Base-by-base conservation (phyloP, 1,140 invertebrate species). In the Drosophila ercepeae region DNA sequence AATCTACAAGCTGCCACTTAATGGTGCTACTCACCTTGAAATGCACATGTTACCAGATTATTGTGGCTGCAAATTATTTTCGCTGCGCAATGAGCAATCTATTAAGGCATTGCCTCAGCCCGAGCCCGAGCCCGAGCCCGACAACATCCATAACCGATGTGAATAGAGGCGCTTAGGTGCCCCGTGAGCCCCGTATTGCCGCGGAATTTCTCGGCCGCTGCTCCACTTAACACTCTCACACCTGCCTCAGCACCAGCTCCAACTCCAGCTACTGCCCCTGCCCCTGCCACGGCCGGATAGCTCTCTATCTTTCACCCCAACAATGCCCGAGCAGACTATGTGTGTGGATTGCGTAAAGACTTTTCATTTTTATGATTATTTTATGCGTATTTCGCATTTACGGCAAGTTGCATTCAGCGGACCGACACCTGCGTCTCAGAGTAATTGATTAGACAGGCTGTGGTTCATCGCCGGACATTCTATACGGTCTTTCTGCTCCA, bases 201-300 rank as follows among this genome's bases (percentile, higher is more conserved):
- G 39, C 36, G 46, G 53, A 78, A 68, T 42, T 49, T 32, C 19
- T 27, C 48, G 1, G 51, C 25, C n/a, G 29, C 29, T 86, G 82
- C 76, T 86, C 82, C 55, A 86, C 72, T 84, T 86, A 81, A 86
- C 76, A 76, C 61, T 69, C 52, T 78, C 51, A 83, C 60, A 83
- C 64, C 57, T 79, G 59, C 42, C 70, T 59, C 36, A 70, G 42
- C 50, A 41, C 29, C 11, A 32, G 29, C 29, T 32, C 29, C 9
- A 32, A 9, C 29, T 32, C 29, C 29, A 32, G 11, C 29, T 32
- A 13, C 50, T 49, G 49, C 19, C 53, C 19, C 13, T 49, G 27
- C 51, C 51, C 39, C 32, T 25, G 51, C 27, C 45, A 27, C 54
- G 29, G 55, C 59, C 42, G 64, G 42, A 46, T 48, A 57, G 42